A percentile compares a stretch with the other conserved stretches of the same genome.
Evolutionary conservation across 2,888 invertebrate genomes (phyloP).

Genomic region (Tetropium fuscum): DNA sequence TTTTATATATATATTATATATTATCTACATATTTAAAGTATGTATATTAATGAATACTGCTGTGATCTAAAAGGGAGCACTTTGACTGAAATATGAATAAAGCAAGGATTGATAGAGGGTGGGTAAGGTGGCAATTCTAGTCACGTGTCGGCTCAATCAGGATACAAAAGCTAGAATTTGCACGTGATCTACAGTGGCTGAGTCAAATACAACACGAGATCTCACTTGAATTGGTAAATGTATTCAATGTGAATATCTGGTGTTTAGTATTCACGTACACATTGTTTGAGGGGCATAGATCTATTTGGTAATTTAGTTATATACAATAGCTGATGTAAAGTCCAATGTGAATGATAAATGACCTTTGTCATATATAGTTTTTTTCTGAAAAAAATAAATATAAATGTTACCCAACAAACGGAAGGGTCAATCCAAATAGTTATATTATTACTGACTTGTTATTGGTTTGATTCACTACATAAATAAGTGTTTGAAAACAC

Average conservation of each 20-base stretch:
- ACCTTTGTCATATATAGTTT: too few species aligned
- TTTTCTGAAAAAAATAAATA: too few species aligned
- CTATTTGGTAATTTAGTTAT: constrained; percentile 48
- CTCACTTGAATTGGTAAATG: constrained; percentile 49
- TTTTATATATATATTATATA: too few species aligned
- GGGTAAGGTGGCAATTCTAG: constrained; percentile 55
- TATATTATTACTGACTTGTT: too few species aligned
- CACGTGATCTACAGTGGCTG: constrained; percentile 62
- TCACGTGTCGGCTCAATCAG: constrained; percentile 62
- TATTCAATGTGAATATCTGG: constrained; percentile 50
- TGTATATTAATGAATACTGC: constrained; percentile 4
- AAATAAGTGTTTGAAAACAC: too few species aligned
- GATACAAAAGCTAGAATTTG: constrained; percentile 65
- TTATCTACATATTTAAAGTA: too few species aligned
- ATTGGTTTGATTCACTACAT: too few species aligned
- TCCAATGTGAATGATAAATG: background rate
- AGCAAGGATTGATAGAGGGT: constrained; percentile 52
- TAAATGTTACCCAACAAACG: too few species aligned
- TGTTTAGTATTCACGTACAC: constrained; percentile 51
- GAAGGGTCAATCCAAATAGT: too few species aligned
- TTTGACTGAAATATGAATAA: constrained; percentile 47
- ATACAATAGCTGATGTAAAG: constrained; percentile 29
- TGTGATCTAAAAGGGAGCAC: background rate
- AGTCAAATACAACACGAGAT: constrained; percentile 56
- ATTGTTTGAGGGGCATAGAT: constrained; percentile 49